Base-by-base conservation (phyloP, 2,797 vertebrate genomes). In the Hydrophis major region DNA sequence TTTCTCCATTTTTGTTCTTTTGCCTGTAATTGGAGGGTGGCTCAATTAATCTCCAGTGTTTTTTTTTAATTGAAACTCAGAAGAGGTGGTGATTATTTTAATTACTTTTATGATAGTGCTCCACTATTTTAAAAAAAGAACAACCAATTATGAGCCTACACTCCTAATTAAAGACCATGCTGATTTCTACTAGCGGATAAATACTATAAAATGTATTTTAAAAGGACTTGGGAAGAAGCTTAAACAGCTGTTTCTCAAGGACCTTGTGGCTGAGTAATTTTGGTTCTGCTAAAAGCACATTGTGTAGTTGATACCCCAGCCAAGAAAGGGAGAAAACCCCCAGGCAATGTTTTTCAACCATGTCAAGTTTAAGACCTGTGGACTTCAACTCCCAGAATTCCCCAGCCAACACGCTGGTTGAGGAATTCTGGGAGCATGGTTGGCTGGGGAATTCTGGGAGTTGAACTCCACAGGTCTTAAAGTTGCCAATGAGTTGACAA, bases 51-150 rank as follows among this genome's bases (percentile, higher is more conserved):
- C 32, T n/a, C 57, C 55, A 28, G 28, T 4, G 5, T 60, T 86
- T 89, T 59, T 59, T 61, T 78, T 78, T 4, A 78, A 90, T 86
- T 42, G 57, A 53, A 86, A 37, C 59, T 83, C 53, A 32, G 14
- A 88, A 83, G 50, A 90, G 86, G 60, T 60, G 86, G 60, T 60
- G 86, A 66, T 32, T 28, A 63, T 93, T 86, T 69, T 66, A 93
- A 93, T 92, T 92, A 86, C 60, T 66, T 93, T 93, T 87, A 87
- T 47, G 78, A 93, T 66, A 69, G 57, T 27, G 2, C 53, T 56
- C 32, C 32, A 18, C 89, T 42, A 28, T 42, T 86, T 92, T n/a
- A 50, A 86, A 92, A 47, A 87, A 90, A 61, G 1, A 56, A 55
- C 47, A 42, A 66, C 47, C 32, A n/a, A 10, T 56, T 25, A 93